A percentile compares a stretch with the other conserved stretches of the same genome.
Conservation (phyloP, 2,888 invertebrate genomes). For the Caenorhabditis angaria region DNA sequence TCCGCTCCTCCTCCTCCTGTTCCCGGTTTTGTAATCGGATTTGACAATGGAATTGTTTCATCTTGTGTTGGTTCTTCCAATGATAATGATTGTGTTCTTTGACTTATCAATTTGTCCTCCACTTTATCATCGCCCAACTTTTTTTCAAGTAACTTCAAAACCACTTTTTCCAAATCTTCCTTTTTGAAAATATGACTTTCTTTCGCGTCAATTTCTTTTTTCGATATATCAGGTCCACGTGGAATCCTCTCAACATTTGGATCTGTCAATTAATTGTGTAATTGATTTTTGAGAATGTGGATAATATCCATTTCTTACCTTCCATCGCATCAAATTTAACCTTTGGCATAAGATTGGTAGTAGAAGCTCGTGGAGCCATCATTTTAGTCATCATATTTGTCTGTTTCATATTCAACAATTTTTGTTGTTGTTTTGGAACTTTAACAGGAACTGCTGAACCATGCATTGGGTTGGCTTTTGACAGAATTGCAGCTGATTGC, state of each 20-base stretch:
- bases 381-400: neutral
- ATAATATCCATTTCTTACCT: too few species aligned
- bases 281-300: too few species aligned
- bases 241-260: neutral
- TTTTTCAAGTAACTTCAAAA: neutral
- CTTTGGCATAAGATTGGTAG: neutral
- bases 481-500: conserved; percentile 33
- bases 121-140: neutral
- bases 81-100: neutral
- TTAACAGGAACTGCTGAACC: conserved; percentile 50
- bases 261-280: too few species aligned
- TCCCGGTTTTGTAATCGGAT: neutral
- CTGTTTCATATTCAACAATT: conserved; percentile 8
- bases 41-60: neutral
- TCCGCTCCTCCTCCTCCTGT: neutral
- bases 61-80: conserved; percentile 1
- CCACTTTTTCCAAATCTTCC: neutral
- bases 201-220: neutral
- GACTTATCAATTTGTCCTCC: neutral
- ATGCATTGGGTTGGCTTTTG: conserved; percentile 47
- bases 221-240: neutral
- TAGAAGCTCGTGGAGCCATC: neutral
- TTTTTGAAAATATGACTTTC: neutral
- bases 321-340: neutral
- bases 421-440: conserved; percentile 29